Evolutionary conservation across 2,797 vertebrate species (phyloP).

Genomic region (Zalophus californianus): DNA sequence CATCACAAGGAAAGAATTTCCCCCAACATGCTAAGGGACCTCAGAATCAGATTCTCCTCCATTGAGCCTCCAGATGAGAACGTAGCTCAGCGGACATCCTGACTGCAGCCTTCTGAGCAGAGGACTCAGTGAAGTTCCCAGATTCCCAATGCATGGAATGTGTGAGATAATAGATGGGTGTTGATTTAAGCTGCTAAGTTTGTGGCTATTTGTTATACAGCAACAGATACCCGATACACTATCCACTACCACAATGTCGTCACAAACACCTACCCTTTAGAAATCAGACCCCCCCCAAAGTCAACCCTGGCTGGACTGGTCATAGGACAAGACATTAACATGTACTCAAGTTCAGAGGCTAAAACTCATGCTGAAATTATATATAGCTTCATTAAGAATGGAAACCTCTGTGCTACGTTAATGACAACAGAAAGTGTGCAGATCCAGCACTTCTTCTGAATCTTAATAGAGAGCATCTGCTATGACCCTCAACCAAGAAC

Average conservation of each 20-base stretch:
- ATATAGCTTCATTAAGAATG: no score
- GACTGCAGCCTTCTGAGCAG: background rate
- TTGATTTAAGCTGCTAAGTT: background rate
- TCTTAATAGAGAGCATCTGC: no score
- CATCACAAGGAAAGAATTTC: background rate
- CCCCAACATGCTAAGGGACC: background rate
- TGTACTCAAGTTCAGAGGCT: background rate
- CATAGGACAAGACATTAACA: background rate
- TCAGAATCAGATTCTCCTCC: background rate
- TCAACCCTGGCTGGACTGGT: no score
- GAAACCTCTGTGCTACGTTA: background rate
- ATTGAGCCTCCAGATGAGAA: background rate
- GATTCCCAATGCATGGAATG: background rate
- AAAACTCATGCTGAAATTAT: background rate
- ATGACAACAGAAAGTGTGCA: background rate
- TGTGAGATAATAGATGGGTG: background rate
- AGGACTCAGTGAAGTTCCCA: no score
- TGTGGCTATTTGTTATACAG: background rate
- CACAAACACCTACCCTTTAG: background rate
- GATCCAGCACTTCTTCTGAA: background rate
- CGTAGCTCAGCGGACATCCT: fast-evolving
- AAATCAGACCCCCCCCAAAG: background rate
- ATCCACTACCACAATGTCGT: background rate
- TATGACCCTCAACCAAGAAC: no score
- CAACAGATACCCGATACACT: background rate